These are phyloP conservation scores for Microcebus jonahi DNA, from an alignment of 2,113 vertebrate genomes.

Conservation along the genomic window DNA sequence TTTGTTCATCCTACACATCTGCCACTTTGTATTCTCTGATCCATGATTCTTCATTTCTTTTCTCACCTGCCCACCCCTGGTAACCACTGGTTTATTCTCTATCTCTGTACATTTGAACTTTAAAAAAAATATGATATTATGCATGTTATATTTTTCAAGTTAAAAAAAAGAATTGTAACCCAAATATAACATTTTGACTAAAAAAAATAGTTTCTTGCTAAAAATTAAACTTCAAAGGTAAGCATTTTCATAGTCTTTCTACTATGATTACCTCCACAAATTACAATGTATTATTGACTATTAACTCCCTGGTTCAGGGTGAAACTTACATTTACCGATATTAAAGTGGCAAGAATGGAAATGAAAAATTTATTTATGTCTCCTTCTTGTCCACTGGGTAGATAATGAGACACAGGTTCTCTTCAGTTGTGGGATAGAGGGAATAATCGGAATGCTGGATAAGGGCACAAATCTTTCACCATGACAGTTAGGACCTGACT, in stretches of 20 bases:
- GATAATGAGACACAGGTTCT: slow-evolving; percentile 19
- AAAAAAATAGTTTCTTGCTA: not conserved
- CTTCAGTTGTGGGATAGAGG: not conserved
- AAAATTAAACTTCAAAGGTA: not conserved
- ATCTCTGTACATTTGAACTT: not conserved
- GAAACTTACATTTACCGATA: slow-evolving; percentile 44
- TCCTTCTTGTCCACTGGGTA: not conserved
- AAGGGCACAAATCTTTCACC: slow-evolving; percentile 48
- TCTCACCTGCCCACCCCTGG: not conserved
- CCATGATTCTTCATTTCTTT: not conserved
- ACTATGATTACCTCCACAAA: slow-evolving; percentile 5
- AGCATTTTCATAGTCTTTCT: not conserved
- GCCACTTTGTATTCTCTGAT: not conserved
- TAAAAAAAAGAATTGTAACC: not conserved
- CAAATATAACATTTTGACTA: not conserved
- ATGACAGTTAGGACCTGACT: slow-evolving; percentile 33
- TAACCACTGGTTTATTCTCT: not conserved
- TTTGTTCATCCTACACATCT: not conserved
- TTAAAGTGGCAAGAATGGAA: slow-evolving; percentile 49
- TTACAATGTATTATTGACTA: not conserved
- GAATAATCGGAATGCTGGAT: not conserved
- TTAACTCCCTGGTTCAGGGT: not conserved
- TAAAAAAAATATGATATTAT: not conserved
- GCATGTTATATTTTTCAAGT: not conserved
- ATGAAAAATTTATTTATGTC: slow-evolving; percentile 45